A percentile compares a stretch with the other conserved stretches of the same genome.
These are phyloP conservation scores for Eudyptes chrysolophus DNA, from an alignment of 2,113 vertebrate genomes.

Conservation along the genomic window DNA sequence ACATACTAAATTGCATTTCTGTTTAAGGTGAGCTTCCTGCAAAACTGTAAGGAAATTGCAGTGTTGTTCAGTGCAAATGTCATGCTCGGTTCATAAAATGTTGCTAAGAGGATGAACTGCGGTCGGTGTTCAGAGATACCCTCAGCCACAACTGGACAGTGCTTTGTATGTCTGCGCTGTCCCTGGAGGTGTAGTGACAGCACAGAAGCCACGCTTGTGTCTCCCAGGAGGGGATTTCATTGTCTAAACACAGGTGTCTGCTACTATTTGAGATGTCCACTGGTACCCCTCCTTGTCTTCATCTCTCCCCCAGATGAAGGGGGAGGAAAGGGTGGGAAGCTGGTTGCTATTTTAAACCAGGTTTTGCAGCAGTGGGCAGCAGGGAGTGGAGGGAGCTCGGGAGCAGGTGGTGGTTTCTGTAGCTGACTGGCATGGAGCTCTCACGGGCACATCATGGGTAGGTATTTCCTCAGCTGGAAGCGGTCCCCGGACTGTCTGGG, in stretches of 20 bases:
- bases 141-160: too few species aligned
- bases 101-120: background rate
- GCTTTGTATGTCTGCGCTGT: background rate
- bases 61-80: background rate
- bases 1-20: background rate
- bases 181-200: background rate
- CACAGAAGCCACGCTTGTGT: background rate
- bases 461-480: background rate
- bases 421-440: background rate
- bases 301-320: background rate
- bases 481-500: rapidly evolving
- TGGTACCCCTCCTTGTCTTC: background rate
- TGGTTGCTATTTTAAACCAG: background rate
- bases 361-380: background rate
- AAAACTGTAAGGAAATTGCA: background rate
- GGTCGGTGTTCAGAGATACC: background rate
- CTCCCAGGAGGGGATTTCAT: background rate
- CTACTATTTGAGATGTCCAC: background rate
- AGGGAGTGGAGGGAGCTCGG: background rate
- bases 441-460: too few species aligned
- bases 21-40: background rate
- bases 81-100: background rate
- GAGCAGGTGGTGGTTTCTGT: background rate
- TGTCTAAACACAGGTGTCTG: background rate
- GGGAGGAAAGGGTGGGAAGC: background rate